A percentile compares a stretch with the other conserved stretches of the same genome.
phyloP scores from a whole-genome alignment of 1,140 invertebrate genomes.

The Meloidogyne hapla region DNA sequence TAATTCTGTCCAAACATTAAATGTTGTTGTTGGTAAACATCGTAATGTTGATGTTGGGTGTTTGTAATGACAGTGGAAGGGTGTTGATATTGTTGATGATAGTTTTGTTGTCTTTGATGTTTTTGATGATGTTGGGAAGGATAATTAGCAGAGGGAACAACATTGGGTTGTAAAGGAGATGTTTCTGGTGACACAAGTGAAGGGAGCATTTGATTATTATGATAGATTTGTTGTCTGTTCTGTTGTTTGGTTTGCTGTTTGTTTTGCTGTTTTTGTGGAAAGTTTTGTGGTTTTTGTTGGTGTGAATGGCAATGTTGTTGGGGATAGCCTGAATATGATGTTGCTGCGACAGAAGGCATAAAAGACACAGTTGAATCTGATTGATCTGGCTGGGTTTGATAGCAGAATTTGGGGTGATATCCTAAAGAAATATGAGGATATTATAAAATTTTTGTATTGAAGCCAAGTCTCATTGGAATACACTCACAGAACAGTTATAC shows the following conservation, averaged over 20 bases:
- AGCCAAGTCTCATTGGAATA: no score
- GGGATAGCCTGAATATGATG: background rate
- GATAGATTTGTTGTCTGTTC: background rate
- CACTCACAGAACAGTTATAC: no score
- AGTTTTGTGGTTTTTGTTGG: background rate
- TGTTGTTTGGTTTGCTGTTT: background rate
- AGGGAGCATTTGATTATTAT: background rate
- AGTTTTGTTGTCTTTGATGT: background rate
- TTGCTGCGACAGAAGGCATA: background rate
- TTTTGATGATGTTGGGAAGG: background rate
- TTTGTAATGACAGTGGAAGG: background rate
- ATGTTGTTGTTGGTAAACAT: background rate
- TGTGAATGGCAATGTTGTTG: background rate
- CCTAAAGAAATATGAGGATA: no score
- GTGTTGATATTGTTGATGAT: background rate
- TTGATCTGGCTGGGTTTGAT: background rate
- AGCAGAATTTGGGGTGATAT: background rate
- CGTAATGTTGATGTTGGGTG: background rate
- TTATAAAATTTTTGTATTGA: no score
- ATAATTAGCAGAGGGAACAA: background rate
- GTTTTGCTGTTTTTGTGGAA: slow-evolving; percentile 2
- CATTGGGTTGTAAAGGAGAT: background rate
- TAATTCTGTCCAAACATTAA: background rate
- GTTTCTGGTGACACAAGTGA: background rate
- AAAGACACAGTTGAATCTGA: background rate